Conservation (phyloP, 92 coral and sea anemone species). For the Phymanthus crucifer region DNA sequence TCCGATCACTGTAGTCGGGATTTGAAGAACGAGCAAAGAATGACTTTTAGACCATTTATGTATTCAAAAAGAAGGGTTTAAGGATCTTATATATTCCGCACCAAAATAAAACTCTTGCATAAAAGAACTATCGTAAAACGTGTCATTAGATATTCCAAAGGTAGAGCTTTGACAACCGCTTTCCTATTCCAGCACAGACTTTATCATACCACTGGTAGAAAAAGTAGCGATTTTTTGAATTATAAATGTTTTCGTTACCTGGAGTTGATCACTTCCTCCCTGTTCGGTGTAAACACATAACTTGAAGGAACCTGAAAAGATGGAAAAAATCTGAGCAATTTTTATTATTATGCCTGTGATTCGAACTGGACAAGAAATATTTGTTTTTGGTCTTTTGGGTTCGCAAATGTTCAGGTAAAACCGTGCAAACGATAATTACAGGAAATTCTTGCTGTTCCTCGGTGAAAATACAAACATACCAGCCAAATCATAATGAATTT, state of each 20-base stretch:
- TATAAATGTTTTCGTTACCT: slow-evolving; percentile 47
- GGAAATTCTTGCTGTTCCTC: neutral
- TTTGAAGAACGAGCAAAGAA: too few species aligned
- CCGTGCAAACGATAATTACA: neutral
- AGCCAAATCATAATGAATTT: neutral
- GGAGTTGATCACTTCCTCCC: slow-evolving; percentile 78
- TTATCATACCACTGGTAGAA: too few species aligned
- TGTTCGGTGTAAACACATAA: slow-evolving; percentile 81
- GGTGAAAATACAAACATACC: neutral
- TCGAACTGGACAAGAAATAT: neutral
- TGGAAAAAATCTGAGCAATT: neutral
- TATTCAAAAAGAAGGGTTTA: too few species aligned
- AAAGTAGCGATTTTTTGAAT: neutral
- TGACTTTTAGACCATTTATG: too few species aligned
- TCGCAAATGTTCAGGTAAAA: too few species aligned
- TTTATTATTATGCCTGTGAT: neutral
- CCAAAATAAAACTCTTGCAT: too few species aligned
- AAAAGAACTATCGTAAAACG: too few species aligned
- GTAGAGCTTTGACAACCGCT: too few species aligned
- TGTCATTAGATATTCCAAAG: too few species aligned
- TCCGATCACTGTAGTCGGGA: too few species aligned
- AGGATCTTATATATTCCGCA: too few species aligned
- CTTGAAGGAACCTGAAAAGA: slow-evolving; percentile 65
- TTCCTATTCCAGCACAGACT: too few species aligned
- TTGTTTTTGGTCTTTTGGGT: neutral